Evolutionary conservation across 2,888 invertebrate genomes (phyloP), one percentile per base, ranked within the genome.

Genomic region (Agapostemon virescens): DNA sequence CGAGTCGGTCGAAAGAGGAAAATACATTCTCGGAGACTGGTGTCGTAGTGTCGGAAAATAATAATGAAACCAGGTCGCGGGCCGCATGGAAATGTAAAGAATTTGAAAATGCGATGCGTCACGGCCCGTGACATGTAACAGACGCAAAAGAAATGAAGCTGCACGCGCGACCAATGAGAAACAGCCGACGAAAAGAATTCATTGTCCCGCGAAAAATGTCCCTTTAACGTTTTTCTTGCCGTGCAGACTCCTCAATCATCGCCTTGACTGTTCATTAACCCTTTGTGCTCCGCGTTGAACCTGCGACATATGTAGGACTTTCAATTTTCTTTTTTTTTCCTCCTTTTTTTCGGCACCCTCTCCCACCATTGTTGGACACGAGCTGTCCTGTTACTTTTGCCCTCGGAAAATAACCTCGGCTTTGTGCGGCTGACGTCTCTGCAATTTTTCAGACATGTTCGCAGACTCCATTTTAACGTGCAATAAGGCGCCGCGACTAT

Each of bases 211-310:
- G 67, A 79, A 55, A 49, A 83, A 79, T 40, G 71, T 81, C 72
- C 70, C 20, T 72, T 84, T 82, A 74, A 58, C 36, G 40, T 58
- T 73, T 69, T 73, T 70, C 38, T 36, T n/a, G 42, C 3, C 71
- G 38, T 15, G 36, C n/a, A 55, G 58, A 71, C 77, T 75, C 75
- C 75, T 83, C 77, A n/a, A 77, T 85, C 77, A 77, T 79, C 52
- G 63, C 61, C 77, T 73, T 66, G 66, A 69, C 70, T 69, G 30
- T 83, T 81, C 74, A 74, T 85, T 85, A 85, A 85, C 74, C 77
- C 77, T 77, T 79, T 75, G 58, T 79, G 70, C 33, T 15, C 23
- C 49, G 33, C 45, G 49, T 33, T 45, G 17, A 23, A 79, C 58
- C 68, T 3, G 38, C 78, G 66, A 77, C 78, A 63, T 75, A 74